Percentiles rank a stretch among this genome's conserved stretches.
phyloP scores from a whole-genome alignment of 2,888 invertebrate species.

The Drosophila pseudotakahashii region DNA sequence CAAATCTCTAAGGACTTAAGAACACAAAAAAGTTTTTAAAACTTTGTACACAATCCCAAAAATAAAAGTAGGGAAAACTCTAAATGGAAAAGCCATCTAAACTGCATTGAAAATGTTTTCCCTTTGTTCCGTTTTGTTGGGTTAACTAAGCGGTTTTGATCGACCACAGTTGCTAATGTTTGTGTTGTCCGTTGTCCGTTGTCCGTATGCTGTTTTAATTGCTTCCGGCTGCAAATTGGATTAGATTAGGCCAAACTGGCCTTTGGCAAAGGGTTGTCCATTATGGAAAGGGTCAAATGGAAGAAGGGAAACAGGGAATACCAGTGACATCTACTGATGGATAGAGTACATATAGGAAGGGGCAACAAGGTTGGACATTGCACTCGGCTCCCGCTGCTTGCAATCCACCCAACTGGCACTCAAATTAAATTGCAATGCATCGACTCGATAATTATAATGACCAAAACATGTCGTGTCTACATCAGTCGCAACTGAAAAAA shows the following conservation, averaged over 20 bases:
- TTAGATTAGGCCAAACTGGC: constrained; percentile 33
- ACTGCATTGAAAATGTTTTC: constrained; percentile 9
- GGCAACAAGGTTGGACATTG: constrained; percentile 24
- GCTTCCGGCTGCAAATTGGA: constrained; percentile 37
- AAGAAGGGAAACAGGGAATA: background rate
- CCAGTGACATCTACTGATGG: constrained; percentile 16
- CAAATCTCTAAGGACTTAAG: background rate
- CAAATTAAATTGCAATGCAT: constrained; percentile 54
- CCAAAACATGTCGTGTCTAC: constrained; percentile 68
- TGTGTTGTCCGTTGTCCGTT: constrained; percentile 20
- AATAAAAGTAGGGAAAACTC: background rate
- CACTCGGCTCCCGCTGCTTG: constrained; percentile 6
- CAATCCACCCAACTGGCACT: constrained; percentile 30
- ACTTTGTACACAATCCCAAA: background rate
- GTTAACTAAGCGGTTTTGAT: constrained; percentile 31
- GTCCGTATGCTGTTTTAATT: constrained; percentile 34
- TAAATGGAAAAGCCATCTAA: constrained; percentile 8
- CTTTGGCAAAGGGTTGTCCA: constrained; percentile 19
- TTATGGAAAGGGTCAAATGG: constrained; percentile 22
- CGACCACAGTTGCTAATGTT: constrained; percentile 18
- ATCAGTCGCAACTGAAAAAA: constrained; percentile 33
- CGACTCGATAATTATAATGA: constrained; percentile 61
- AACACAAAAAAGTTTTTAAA: constrained; percentile 8
- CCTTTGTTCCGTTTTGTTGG: constrained; percentile 20
- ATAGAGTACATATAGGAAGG: constrained; percentile 9